Base-by-base conservation (phyloP, 2,888 invertebrate species). In the Ophion costatus region DNA sequence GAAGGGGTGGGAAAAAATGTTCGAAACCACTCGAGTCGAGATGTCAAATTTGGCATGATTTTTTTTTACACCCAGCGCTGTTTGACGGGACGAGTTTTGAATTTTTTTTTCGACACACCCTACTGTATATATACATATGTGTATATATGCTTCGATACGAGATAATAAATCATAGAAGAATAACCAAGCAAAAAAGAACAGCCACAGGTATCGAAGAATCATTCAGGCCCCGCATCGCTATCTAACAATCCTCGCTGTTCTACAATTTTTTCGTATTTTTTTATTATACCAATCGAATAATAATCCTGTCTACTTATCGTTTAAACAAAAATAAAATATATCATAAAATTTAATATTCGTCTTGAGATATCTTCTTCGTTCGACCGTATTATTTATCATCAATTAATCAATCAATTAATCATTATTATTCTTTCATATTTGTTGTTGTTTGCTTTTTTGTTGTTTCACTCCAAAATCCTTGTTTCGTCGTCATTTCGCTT, bases 251-350 rank as follows among this genome's bases (percentile, higher is more conserved):
- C 56, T 63, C 81, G 76, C 69, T 79, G 74, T 80, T 69, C 76
- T 64, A 61, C 17, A 42, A 80, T 59, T 67, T 66, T 67, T 66
- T 45, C 45, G 14, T 33, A 14, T 45, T 61, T 61, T 42, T 59
- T 63, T 83, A 51, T 64, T 80, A 67, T 80, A 83, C 85, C 84
- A 84, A 85, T 84, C 75, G 81, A 82, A 85, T 83, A 87, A 87
- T 87, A 88, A 88, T 88, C 87, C 77, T 85, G 86, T 84, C 85
- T 86, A 88, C 81, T 85, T 56, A 80, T 80, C 10, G 14, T 83
- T 86, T 87, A 88, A 88, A 88, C 86, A 84, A 87, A 88, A 88
- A 88, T 88, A 88, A 88, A 88, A 88, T 87, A 87, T 88, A 88
- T 88, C 74, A 87, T 87, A 88, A 88, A 84, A 88, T 88, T 87